Evolutionary conservation across 2,888 invertebrate genomes (phyloP), one percentile per base, ranked within the genome.

Genomic region (Nemurella pictetii): DNA sequence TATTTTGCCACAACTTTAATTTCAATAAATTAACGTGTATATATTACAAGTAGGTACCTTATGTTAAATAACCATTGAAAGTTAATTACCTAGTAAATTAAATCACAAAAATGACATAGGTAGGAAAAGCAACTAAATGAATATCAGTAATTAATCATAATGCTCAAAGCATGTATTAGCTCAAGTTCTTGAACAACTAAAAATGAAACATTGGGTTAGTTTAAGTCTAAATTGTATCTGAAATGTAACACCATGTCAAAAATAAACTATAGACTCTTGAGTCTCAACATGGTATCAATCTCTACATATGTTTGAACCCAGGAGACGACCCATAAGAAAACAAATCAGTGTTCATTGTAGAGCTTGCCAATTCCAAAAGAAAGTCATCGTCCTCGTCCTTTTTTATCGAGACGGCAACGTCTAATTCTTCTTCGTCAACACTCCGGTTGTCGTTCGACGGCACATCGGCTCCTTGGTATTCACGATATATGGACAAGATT

Each of bases 261-360:
- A 36, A 81, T 81, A 32, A 81, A 81, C 4, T 27, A 77, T n/a
- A 81, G 20, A 80, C 32, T 30, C 26, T 26, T 25, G n/a, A 75
- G 75, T 27, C 12, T 9, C 7, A 75, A 75, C 20, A 4, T 27
- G 2, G 12, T 75, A 75, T 25, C 15, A 81, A 78, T 75, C 75
- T 75, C 15, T 78, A 78, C 80, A 36, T 84, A 87, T 89, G 89
- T 87, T 90, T 90, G 88, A 91, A 91, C 9, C 91, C 91, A 9
- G 91, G 91, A 0, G 91, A 91, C 81, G 90, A 89, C 5, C 91
- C 90, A 87, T 91, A 91, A 0, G 90, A 90, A 88, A 91, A 91
- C 85, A 88, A 88, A 81, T 88, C 88, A 0, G 87, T 73, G 27
- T 85, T 74, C 7, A 80, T 28, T 0, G 78, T 77, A 73, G 83